Evolutionary conservation across 1,140 invertebrate genomes (phyloP).

Genomic region (Potamilus streckersoni): DNA sequence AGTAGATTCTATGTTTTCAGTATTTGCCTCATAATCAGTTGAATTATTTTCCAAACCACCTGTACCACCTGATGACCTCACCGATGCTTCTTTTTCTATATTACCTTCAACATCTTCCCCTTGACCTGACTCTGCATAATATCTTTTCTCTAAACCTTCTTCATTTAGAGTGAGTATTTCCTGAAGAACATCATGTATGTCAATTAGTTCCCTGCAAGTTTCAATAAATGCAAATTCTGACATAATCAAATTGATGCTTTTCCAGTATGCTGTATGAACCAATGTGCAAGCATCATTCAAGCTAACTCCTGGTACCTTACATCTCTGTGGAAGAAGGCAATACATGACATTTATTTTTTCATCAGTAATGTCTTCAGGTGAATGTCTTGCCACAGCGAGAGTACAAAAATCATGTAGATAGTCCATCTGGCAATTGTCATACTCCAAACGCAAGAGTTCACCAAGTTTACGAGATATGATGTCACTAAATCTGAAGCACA

Average conservation of each 20-base stretch:
- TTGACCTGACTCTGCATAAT: no score
- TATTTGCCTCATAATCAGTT: no score
- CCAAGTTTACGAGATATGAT: not conserved
- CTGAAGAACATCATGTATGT: no score
- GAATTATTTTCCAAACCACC: no score
- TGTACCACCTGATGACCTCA: not conserved
- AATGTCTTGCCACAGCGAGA: not conserved
- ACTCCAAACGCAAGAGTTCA: not conserved
- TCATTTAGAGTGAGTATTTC: no score
- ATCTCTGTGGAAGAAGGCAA: conserved; percentile 10
- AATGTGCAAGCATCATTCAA: not conserved
- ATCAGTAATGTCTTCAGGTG: not conserved
- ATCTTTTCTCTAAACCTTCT: no score
- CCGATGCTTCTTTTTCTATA: no score
- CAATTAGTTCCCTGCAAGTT: no score
- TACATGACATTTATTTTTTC: not conserved
- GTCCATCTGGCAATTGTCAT: not conserved
- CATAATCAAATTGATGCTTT: not conserved
- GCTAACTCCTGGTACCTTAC: not conserved
- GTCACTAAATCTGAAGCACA: conserved; percentile 5
- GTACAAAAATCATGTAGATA: conserved; percentile 5
- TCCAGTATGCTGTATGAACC: conserved; percentile 14
- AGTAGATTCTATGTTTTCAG: no score
- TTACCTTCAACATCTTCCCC: no score
- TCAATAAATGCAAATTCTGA: conserved; percentile 6